Base-by-base conservation (phyloP, 2,888 invertebrate species). In the Epirrhoe tristata region DNA sequence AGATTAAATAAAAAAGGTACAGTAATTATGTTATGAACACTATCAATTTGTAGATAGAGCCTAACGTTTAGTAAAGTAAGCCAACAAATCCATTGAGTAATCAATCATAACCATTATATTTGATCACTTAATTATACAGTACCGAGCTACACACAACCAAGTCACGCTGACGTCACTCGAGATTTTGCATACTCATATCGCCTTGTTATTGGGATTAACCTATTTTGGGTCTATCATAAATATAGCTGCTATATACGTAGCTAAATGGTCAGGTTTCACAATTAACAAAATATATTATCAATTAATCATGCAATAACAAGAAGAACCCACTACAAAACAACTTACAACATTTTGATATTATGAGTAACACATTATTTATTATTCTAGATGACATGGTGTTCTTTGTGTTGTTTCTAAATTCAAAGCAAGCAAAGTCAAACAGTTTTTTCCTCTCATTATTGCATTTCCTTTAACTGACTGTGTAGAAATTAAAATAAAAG, bases 381-480 rank as follows among this genome's bases (percentile, higher is more conserved):
- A 24, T 24, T 24, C 24, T 24, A 24, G 24, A n/a, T n/a, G n/a
- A n/a, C n/a, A n/a, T n/a, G n/a, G n/a, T n/a, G n/a, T n/a, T n/a
- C n/a, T n/a, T n/a, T n/a, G n/a, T n/a, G n/a, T n/a, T 24, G 24
- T 24, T 24, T 2, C 24, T 24, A 24, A 24, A 24, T 24, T 24
- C 24, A 24, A 24, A 24, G 24, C 24, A 24, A 24, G 24, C 24
- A 24, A 24, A 24, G 24, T 24, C 24, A 24, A 24, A 24, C 24
- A 24, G 24, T 24, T 2, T 24, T n/a, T 24, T 24, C 24, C 24
- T 24, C 24, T 24, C 24, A 24, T 24, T 24, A 24, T 39, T 39
- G 3, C 61, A 65, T 66, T 67, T 67, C 61, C 56, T 58, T 63
- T 67, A 62, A 56, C 58, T 51, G 57, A 60, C 63, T 68, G 50